Base-by-base conservation (phyloP, 2,888 invertebrate genomes). In the Operophtera brumata region DNA sequence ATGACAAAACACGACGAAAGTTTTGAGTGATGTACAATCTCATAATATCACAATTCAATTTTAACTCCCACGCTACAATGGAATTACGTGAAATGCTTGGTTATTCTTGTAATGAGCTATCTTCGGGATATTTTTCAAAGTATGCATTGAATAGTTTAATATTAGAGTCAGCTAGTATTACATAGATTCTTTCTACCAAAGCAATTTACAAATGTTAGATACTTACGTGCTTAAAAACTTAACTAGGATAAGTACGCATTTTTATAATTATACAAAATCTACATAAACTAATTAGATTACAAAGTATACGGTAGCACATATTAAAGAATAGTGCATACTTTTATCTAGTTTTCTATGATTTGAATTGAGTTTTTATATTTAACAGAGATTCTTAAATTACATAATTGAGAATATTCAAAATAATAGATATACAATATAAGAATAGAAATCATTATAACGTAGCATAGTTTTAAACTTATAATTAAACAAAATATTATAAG, bases 21-120 rank as follows among this genome's bases (percentile, higher is more conserved):
- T 36, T 39, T 57, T 55, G 47, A 53, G 58, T 61, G 55, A 58
- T 57, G 26, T 56, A 47, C 57, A 60, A 47, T 57, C 45, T 63
- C 62, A 57, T 54, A 54, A 49, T 60, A 63, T 63, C 61, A 60
- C 51, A 53, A 53, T 55, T 48, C 10, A 51, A 42, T 54, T 47
- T 47, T 37, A 8, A 2, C 40, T 25, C 34, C 35, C 13, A 25
- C 43, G 11, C 13, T 44, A 12, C 11, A 50, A 10, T 51, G 51
- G 45, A 51, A 51, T 51, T 40, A 25, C 6, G 12, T 46, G 13
- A 49, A 49, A 54, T 49, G 40, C 54, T 28, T 47, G 26, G 7
- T 14, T 47, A 39, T 39, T 32, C 44, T 37, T 39, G 44, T 14
- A 44, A 43, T 37, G 39, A 25, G 13, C 32, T 39, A n/a, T 41